phyloP scores from a whole-genome alignment of 2,113 vertebrate genomes.

The Trinectes maculatus region DNA sequence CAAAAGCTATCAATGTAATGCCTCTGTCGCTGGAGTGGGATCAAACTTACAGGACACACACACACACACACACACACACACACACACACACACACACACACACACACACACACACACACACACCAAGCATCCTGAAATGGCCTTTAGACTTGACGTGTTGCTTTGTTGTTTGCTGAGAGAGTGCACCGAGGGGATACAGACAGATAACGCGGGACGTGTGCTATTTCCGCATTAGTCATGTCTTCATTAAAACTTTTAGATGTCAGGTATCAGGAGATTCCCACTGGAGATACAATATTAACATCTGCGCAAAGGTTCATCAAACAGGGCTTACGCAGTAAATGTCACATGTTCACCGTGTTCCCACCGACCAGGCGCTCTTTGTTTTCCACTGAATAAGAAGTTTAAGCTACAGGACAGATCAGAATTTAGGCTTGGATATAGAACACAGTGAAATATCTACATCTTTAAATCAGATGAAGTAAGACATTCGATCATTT shows the following conservation, averaged over 20 bases:
- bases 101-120: conserved; percentile 7
- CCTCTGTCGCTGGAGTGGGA: conserved; percentile 37
- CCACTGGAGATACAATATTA: conserved; percentile 5
- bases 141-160: conserved; percentile 41
- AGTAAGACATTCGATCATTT: neutral
- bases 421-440: neutral
- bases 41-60: conserved; percentile 47
- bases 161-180: conserved; percentile 61
- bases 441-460: neutral
- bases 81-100: conserved; percentile 12
- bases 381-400: conserved; percentile 8
- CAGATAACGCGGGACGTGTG: conserved; percentile 26
- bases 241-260: conserved; percentile 22
- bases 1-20: conserved; percentile 39
- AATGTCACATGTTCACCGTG: conserved; percentile 23
- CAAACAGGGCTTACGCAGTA: conserved; percentile 19
- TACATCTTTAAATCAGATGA: neutral
- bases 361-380: neutral
- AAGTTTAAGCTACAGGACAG: neutral
- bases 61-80: conserved; percentile 10
- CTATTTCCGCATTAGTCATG: conserved; percentile 32
- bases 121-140: conserved; percentile 13
- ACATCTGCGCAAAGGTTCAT: conserved; percentile 26
- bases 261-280: conserved; percentile 9
- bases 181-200: conserved; percentile 3